Conservation (phyloP, 2,797 vertebrate species). For the Gymnoscopelus braueri region DNA sequence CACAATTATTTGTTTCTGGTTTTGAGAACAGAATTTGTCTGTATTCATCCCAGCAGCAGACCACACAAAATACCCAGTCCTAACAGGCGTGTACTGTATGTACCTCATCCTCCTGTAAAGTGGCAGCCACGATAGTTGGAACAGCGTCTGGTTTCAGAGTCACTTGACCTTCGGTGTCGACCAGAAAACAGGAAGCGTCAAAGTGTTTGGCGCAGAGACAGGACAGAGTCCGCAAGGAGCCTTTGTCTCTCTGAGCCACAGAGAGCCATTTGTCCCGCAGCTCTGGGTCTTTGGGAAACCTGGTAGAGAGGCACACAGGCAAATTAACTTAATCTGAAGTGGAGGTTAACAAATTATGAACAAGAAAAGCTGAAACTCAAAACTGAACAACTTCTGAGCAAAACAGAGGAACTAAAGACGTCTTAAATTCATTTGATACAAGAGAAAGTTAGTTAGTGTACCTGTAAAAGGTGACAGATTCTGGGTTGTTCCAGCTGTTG, state of each 20-base stretch:
- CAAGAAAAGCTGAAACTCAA: no score
- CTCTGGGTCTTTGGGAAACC: conserved; percentile 56
- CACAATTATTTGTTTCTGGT: no score
- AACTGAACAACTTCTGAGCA: no score
- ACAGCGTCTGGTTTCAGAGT: conserved; percentile 44
- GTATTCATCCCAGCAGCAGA: no score
- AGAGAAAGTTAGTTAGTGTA: no score
- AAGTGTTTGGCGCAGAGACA: conserved; percentile 70
- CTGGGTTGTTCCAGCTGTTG: conserved; percentile 52
- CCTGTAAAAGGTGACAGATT: conserved; percentile 60
- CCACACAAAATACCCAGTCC: no score
- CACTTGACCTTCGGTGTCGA: conserved; percentile 24
- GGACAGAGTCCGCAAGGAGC: conserved; percentile 51
- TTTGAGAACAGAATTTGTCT: neutral
- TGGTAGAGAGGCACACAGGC: conserved; percentile 11
- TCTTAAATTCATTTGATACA: no score
- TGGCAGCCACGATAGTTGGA: conserved; percentile 33
- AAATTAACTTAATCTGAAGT: no score
- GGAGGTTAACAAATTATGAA: no score
- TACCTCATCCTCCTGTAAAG: conserved; percentile 43
- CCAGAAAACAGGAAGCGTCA: conserved; percentile 42
- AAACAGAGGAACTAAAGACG: no score
- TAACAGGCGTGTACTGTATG: neutral
- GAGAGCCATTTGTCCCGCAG: conserved; percentile 52
- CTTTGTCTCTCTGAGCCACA: conserved; percentile 64